A percentile compares a stretch with the other conserved stretches of the same genome.
phyloP scores from a whole-genome alignment of 2,113 vertebrate genomes.

The Morone saxatilis region DNA sequence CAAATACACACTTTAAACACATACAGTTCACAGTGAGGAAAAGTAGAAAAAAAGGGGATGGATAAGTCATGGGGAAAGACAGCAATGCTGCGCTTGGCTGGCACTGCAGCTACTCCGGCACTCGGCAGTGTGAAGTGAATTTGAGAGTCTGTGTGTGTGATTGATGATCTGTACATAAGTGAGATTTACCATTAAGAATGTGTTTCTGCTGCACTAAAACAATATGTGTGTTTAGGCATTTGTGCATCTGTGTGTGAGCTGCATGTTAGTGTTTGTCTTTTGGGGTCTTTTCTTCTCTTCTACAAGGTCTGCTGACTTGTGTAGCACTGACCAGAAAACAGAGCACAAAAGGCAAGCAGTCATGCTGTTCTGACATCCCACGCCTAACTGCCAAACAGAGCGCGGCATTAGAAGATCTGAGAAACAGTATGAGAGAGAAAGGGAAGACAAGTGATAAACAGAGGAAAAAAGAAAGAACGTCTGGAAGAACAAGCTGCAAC shows the following conservation, averaged over 20 bases:
- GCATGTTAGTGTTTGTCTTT: constrained; percentile 27
- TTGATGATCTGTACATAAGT: constrained; percentile 61
- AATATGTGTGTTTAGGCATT: constrained; percentile 36
- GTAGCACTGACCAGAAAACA: background rate
- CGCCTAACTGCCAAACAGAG: constrained; percentile 38
- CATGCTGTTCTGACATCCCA: constrained; percentile 42
- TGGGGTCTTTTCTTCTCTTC: constrained; percentile 21
- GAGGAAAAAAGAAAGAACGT: background rate
- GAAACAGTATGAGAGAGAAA: constrained; percentile 9
- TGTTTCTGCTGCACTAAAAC: constrained; percentile 49
- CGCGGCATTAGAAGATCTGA: constrained; percentile 18
- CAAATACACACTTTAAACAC: constrained; percentile 63
- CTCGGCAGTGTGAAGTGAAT: constrained; percentile 58
- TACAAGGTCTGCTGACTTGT: constrained; percentile 33
- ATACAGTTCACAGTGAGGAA: constrained; percentile 41
- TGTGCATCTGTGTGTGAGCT: background rate
- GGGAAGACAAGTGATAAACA: constrained; percentile 27
- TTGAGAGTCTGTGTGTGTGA: constrained; percentile 50
- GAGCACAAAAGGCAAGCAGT: constrained; percentile 14
- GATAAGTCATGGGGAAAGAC: constrained; percentile 71
- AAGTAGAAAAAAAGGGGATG: background rate
- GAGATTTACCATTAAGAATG: constrained; percentile 63
- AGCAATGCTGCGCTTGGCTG: constrained; percentile 67
- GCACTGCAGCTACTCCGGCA: constrained; percentile 45
- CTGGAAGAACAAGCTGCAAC: constrained; percentile 30